Evolutionary conservation across 2,113 vertebrate genomes (phyloP).

Genomic region (Pipa parva): DNA sequence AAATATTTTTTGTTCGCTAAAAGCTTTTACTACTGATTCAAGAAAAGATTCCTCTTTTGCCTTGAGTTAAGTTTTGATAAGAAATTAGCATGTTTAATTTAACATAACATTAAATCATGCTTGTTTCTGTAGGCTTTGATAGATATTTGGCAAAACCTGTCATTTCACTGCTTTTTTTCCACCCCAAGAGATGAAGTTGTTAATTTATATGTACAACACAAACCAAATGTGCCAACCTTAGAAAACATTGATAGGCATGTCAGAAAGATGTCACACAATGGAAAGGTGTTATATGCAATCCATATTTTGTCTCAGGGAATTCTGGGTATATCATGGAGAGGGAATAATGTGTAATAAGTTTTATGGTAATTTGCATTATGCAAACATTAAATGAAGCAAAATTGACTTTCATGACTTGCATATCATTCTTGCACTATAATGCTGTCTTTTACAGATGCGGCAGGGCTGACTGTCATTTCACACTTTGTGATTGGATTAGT

Average conservation of each 20-base stretch:
- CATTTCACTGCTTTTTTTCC: neutral
- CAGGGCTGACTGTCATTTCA: no score
- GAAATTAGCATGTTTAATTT: slow-evolving; percentile 32
- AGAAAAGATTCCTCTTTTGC: slow-evolving; percentile 17
- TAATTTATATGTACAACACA: slow-evolving; percentile 21
- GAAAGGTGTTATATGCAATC: neutral
- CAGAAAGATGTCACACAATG: neutral
- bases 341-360: no score
- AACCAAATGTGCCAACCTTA: slow-evolving; percentile 24
- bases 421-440: no score
- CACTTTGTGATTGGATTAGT: no score
- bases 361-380: no score
- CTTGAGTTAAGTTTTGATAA: slow-evolving; percentile 37
- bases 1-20: slow-evolving; percentile 19
- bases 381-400: no score
- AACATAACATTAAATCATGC: slow-evolving; percentile 30
- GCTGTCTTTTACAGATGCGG: no score
- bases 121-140: slow-evolving; percentile 26
- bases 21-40: slow-evolving; percentile 12
- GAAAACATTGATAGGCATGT: neutral
- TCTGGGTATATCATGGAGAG: no score
- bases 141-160: slow-evolving; percentile 21
- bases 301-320: neutral
- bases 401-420: no score
- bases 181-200: slow-evolving; percentile 29